Base-by-base conservation (phyloP, 2,888 invertebrate genomes). In the Cerceris rybyensis region DNA sequence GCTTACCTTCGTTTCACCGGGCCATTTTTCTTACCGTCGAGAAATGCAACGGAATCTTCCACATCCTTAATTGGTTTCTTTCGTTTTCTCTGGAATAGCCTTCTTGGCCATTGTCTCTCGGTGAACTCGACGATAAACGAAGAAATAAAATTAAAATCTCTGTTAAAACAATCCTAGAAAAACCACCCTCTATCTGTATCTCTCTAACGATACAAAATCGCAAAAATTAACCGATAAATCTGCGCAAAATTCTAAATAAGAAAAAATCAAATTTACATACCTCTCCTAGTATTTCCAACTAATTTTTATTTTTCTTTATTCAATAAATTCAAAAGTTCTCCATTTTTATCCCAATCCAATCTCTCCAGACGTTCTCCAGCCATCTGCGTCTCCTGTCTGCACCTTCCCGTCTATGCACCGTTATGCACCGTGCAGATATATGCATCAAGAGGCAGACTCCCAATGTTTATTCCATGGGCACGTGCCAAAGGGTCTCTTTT, bases 381-480 rank as follows among this genome's bases (percentile, higher is more conserved):
- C 79, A 79, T 79, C 73, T 79, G 79, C 79, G 50, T 54, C 46
- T 14, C 43, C 46, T 14, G 58, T 39, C 55, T 43, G 69, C 70
- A 61, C 64, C 57, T 74, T 46, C 66, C n/a, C 13, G 50, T 4
- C 14, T 41, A 14, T 59, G 64, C 66, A 73, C 73, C 79, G 70
- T 78, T 73, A 79, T 65, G 67, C 70, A 64, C 43, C 66, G 49
- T 16, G 5, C 28, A 52, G 14, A 57, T 59, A 65, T 54, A 50
- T 63, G 50, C 50, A 68, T 71, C 50, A 55, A 57, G 28, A 49
- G 54, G 54, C 71, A 74, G 75, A 61, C 64, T 64, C 59, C n/a
- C 59, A 66, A 73, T 59, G 79, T 81, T 81, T 74, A 70, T 72
- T 66, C 73, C 66, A 65, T 49, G n/a, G 74, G 85, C 86, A 84